These are phyloP conservation scores for Ethmia dodecea DNA, from an alignment of 2,888 invertebrate genomes.

Conservation along the genomic window DNA sequence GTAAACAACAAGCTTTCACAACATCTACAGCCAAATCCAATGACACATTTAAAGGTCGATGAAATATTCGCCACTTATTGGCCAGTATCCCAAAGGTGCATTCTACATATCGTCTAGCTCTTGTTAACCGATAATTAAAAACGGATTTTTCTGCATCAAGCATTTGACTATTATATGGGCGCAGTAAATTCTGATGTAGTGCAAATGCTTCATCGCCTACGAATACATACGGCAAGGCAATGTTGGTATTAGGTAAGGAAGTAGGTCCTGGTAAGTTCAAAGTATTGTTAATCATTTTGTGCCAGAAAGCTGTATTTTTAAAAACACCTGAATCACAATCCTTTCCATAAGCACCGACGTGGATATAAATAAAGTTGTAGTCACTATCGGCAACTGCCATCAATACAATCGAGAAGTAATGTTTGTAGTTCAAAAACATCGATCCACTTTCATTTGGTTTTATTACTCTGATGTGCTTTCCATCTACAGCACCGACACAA, in stretches of 20 bases:
- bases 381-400: constrained; percentile 24
- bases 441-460: constrained; percentile 23
- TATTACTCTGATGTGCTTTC: constrained; percentile 26
- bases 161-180: constrained; percentile 19
- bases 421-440: constrained; percentile 25
- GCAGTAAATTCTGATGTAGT: constrained; percentile 18
- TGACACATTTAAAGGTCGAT: constrained; percentile 19
- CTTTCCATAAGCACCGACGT: constrained; percentile 17
- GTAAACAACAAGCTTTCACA: constrained; percentile 22
- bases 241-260: too few species aligned
- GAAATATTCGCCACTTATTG: constrained; percentile 24
- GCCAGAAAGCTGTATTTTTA: constrained; percentile 17
- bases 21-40: constrained; percentile 18
- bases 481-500: constrained; percentile 26
- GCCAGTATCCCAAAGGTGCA: constrained; percentile 19
- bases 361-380: constrained; percentile 25
- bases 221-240: constrained; percentile 18
- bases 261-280: too few species aligned
- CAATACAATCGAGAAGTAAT: constrained; percentile 22
- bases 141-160: constrained; percentile 14
- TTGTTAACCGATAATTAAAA: constrained; percentile 13
- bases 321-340: constrained; percentile 17
- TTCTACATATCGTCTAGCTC: constrained; percentile 19
- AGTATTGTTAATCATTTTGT: too few species aligned
- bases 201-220: constrained; percentile 22